These are phyloP conservation scores for Hydrocynus forskahlii DNA, from an alignment of 2,797 vertebrate genomes.

Conservation along the genomic window DNA sequence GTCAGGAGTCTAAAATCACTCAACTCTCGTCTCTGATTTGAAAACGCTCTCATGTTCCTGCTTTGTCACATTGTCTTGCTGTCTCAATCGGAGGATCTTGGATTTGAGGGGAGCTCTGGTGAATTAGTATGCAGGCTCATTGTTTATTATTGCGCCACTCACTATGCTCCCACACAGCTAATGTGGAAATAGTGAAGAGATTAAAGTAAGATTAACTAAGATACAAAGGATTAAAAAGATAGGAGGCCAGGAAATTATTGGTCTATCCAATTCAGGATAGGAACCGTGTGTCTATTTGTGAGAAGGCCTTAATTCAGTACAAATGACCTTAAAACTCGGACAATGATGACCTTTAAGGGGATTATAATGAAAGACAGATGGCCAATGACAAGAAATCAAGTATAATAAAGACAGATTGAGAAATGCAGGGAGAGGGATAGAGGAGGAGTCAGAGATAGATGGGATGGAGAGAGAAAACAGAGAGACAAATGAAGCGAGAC, in stretches of 20 bases:
- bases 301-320: slow-evolving; percentile 34
- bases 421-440: background rate
- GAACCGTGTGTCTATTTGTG: slow-evolving; percentile 26
- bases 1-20: background rate
- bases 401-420: slow-evolving; percentile 21
- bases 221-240: slow-evolving; percentile 32
- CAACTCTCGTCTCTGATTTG: background rate
- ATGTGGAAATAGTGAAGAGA: slow-evolving; percentile 35
- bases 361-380: slow-evolving; percentile 40
- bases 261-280: slow-evolving; percentile 24
- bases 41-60: background rate
- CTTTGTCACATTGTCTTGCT: background rate
- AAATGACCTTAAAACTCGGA: slow-evolving; percentile 31
- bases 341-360: slow-evolving; percentile 25
- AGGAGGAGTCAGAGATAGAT: slow-evolving; percentile 8
- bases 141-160: slow-evolving; percentile 7
- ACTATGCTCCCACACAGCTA: slow-evolving; percentile 7
- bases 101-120: background rate
- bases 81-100: background rate
- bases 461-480: background rate
- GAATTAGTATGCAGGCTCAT: background rate
- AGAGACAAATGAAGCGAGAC: background rate
- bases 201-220: slow-evolving; percentile 32
- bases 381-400: slow-evolving; percentile 14
- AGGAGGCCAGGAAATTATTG: slow-evolving; percentile 38